Percentiles rank a stretch among this genome's conserved stretches.
phyloP scores from a whole-genome alignment of 2,113 vertebrate genomes.

The Camelus bactrianus region DNA sequence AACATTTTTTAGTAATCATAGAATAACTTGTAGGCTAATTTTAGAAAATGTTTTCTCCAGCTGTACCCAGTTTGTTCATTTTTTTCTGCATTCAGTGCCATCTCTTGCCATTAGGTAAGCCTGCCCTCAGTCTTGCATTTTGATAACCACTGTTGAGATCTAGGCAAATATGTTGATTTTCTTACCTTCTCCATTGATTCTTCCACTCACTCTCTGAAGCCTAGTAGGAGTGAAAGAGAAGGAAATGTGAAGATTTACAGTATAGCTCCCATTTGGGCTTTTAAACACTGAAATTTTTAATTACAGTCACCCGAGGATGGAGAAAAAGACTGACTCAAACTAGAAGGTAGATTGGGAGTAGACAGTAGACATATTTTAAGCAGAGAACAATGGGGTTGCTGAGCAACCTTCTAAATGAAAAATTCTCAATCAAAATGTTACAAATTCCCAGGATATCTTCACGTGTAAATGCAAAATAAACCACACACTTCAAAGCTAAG shows the following conservation, averaged over 20 bases:
- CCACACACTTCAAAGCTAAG: background rate
- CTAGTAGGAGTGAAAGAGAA: background rate
- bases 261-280: background rate
- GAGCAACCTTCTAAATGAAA: slow-evolving; percentile 2
- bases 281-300: slow-evolving; percentile 39
- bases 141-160: background rate
- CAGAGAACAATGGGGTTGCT: background rate
- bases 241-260: background rate
- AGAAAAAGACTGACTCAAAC: slow-evolving; percentile 41
- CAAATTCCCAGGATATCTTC: slow-evolving; percentile 35
- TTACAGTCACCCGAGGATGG: background rate
- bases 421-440: slow-evolving; percentile 48
- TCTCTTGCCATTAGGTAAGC: background rate
- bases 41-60: background rate
- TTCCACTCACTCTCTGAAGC: background rate
- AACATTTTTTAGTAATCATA: background rate
- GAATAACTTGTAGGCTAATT: background rate
- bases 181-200: background rate
- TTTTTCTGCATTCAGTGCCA: background rate
- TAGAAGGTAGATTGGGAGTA: background rate
- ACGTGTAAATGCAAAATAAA: slow-evolving; percentile 52
- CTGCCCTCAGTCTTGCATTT: background rate
- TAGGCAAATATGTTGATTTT: background rate
- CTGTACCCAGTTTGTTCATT: background rate
- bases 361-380: background rate